A percentile compares a stretch with the other conserved stretches of the same genome.
phyloP scores from a whole-genome alignment of 1,140 invertebrate genomes.

The Eulimnadia texana region DNA sequence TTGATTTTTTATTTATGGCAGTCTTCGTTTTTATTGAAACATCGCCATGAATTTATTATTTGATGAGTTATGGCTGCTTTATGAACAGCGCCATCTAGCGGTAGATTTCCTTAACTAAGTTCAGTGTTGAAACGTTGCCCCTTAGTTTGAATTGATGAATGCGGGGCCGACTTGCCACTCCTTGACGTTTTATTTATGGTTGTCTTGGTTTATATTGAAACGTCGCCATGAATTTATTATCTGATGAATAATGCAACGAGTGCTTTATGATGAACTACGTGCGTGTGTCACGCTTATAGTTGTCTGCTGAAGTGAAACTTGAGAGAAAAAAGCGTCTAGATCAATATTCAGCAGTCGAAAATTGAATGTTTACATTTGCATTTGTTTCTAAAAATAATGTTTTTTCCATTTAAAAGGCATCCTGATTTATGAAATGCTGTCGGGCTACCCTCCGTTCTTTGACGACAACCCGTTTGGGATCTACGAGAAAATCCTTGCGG shows the following conservation, averaged over 20 bases:
- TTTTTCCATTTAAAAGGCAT: too few relatives aligned
- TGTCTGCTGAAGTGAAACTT: too few relatives aligned
- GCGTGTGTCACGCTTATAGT: not conserved
- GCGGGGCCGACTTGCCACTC: too few relatives aligned
- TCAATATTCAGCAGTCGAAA: too few relatives aligned
- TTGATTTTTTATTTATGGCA: not conserved
- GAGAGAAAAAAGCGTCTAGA: not conserved
- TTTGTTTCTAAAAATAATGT: too few relatives aligned
- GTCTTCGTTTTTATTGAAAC: not conserved
- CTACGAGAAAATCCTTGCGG: slow-evolving; percentile 86
- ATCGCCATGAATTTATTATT: not conserved
- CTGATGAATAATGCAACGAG: not conserved
- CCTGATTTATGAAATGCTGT: slow-evolving; percentile 88
- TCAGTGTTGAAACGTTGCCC: too few relatives aligned
- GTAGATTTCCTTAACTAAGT: too few relatives aligned
- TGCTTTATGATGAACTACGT: not conserved
- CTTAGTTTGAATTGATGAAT: too few relatives aligned
- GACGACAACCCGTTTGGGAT: slow-evolving; percentile 91
- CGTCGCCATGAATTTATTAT: not conserved
- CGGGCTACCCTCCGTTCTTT: slow-evolving; percentile 87
- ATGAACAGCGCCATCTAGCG: too few relatives aligned
- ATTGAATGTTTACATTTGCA: too few relatives aligned
- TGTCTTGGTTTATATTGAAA: not conserved
- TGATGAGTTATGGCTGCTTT: not conserved
- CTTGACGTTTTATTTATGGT: not conserved